Conservation (phyloP, 2,888 invertebrate genomes). For the Linnaemya vulpina region DNA sequence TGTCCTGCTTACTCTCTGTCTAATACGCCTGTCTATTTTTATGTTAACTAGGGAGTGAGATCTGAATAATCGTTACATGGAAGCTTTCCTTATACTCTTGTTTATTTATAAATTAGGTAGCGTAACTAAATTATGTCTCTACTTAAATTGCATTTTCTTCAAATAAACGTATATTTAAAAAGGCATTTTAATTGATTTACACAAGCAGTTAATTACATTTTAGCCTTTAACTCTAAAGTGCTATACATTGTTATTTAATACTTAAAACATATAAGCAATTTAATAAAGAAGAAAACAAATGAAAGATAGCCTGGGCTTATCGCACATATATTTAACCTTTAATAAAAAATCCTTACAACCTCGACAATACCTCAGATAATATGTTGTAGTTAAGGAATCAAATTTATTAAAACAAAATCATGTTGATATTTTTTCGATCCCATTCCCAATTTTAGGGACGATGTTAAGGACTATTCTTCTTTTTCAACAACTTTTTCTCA, state of each 20-base stretch:
- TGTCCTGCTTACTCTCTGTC: not conserved
- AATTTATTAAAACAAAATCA: not conserved
- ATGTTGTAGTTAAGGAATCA: not conserved
- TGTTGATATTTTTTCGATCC: not conserved
- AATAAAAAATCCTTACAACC: no score
- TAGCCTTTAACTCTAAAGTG: no score
- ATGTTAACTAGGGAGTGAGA: not conserved
- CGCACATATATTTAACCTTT: no score
- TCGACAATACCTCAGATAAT: no score
- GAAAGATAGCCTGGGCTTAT: no score
- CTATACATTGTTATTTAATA: no score
- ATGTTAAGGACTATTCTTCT: slow-evolving; percentile 25
- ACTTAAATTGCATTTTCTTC: no score
- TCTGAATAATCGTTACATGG: not conserved
- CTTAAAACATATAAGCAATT: no score
- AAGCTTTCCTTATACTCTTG: not conserved
- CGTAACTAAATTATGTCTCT: not conserved
- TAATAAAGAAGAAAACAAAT: no score
- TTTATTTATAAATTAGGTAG: not conserved
- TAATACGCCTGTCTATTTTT: slow-evolving; percentile 12
- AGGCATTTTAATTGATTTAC: no score
- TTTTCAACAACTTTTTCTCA: slow-evolving; percentile 45
- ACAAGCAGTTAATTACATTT: no score
- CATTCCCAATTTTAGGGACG: not conserved
- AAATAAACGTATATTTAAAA: no score